Conservation (phyloP, 92 coral and sea anemone species). For the Pocillopora meandrina region DNA sequence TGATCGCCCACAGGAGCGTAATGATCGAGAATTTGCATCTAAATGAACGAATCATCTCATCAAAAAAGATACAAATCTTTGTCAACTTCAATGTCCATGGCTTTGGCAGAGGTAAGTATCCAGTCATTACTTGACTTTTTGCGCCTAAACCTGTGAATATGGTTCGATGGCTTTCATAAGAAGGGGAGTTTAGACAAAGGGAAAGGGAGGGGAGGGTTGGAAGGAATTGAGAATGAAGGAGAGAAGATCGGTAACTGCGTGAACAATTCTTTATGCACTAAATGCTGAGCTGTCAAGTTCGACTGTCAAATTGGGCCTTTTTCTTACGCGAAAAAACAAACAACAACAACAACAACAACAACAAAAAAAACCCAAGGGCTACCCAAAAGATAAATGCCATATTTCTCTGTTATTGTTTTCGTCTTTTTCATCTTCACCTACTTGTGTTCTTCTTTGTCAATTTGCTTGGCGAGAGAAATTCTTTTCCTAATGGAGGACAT, state of each 20-base stretch:
- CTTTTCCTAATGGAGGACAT: conserved; percentile 70
- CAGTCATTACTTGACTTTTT: conserved; percentile 91
- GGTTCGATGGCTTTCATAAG: too few species aligned
- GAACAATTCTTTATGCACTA: too few species aligned
- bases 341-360: too few species aligned
- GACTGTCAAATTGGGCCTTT: not conserved
- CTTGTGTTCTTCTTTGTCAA: conserved; percentile 96
- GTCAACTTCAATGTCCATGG: conserved; percentile 86
- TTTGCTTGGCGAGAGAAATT: conserved; percentile 78
- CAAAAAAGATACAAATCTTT: conserved; percentile 91
- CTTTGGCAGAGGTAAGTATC: conserved; percentile 87
- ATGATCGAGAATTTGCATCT: not conserved
- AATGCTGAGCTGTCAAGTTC: not conserved
- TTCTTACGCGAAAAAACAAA: too few species aligned
- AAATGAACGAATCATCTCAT: not conserved
- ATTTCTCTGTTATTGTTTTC: too few species aligned
- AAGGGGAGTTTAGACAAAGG: not conserved
- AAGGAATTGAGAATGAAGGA: not conserved
- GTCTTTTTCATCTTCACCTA: not conserved
- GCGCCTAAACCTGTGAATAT: conserved; percentile 59
- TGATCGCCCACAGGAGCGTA: too few species aligned
- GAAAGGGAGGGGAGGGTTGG: not conserved
- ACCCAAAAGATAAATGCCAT: too few species aligned
- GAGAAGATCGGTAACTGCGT: too few species aligned
- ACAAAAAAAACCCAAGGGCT: too few species aligned